phyloP scores from a whole-genome alignment of 2,113 vertebrate genomes.

The Sardina pilchardus region DNA sequence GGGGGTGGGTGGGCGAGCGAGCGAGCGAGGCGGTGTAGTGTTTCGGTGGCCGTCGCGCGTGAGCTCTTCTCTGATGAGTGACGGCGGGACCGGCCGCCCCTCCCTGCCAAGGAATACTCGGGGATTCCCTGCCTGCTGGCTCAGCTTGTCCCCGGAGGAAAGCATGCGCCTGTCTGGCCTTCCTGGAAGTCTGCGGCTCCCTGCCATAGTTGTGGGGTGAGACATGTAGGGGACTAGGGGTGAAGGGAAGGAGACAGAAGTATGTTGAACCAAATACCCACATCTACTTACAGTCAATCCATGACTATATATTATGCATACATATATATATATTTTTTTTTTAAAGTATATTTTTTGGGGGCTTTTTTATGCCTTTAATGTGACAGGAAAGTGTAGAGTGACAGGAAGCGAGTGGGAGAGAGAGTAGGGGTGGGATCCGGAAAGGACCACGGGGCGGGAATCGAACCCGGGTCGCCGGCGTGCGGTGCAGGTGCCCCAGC shows the following conservation, averaged over 20 bases:
- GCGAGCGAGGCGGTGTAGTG: neutral
- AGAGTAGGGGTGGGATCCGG: too few species aligned
- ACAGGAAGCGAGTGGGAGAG: too few species aligned
- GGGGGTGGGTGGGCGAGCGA: conserved; percentile 6
- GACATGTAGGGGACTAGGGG: neutral
- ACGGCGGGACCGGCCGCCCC: neutral
- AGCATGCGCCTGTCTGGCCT: conserved; percentile 16
- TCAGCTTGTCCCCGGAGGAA: conserved; percentile 24
- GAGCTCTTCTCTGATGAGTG: neutral
- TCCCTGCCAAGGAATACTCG: conserved; percentile 32
- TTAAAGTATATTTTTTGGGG: too few species aligned
- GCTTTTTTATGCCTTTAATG: too few species aligned
- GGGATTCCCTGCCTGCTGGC: conserved; percentile 52
- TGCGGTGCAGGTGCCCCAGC: too few species aligned
- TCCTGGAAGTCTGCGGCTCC: conserved; percentile 38
- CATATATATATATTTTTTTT: too few species aligned
- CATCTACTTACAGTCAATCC: neutral
- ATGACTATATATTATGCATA: too few species aligned
- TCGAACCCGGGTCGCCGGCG: too few species aligned
- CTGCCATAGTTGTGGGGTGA: conserved; percentile 21
- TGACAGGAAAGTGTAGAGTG: too few species aligned
- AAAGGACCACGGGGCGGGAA: too few species aligned
- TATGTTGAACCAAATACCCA: neutral
- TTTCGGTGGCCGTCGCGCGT: neutral
- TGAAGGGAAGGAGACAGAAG: neutral